Evolutionary conservation across 2,888 invertebrate species (phyloP).

Genomic region (Caprella mutica): DNA sequence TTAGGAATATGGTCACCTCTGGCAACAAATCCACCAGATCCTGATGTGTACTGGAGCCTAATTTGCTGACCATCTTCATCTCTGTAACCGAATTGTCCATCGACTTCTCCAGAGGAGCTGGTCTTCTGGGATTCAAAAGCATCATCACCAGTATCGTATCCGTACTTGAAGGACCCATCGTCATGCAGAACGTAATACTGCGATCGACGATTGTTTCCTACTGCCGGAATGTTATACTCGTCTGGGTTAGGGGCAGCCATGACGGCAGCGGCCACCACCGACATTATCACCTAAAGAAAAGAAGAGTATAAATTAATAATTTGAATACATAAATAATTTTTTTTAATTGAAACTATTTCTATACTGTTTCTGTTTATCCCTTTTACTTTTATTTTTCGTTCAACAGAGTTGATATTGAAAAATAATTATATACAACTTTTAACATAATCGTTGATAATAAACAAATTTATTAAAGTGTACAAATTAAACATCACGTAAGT

Average conservation of each 20-base stretch:
- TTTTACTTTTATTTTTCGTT: too few relatives aligned
- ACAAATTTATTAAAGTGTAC: too few relatives aligned
- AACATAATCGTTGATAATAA: too few relatives aligned
- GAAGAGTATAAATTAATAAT: background rate
- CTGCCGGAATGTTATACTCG: slow-evolving; percentile 39
- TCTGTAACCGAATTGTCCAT: slow-evolving; percentile 23
- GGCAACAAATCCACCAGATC: slow-evolving; percentile 19
- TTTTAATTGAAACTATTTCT: background rate
- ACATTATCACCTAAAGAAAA: slow-evolving; percentile 24
- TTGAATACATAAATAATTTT: background rate
- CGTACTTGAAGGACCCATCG: slow-evolving; percentile 64
- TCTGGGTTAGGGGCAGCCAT: slow-evolving; percentile 23
- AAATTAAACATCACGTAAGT: too few relatives aligned
- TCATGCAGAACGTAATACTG: slow-evolving; percentile 42
- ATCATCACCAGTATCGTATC: slow-evolving; percentile 55
- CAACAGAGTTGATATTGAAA: too few relatives aligned
- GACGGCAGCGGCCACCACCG: slow-evolving; percentile 20
- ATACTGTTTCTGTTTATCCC: background rate
- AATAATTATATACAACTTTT: too few relatives aligned
- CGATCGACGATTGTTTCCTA: slow-evolving; percentile 38
- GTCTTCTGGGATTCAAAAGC: slow-evolving; percentile 52
- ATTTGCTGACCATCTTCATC: slow-evolving; percentile 22
- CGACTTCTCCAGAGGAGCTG: slow-evolving; percentile 7
- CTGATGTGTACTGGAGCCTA: slow-evolving; percentile 18
- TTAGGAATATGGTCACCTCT: slow-evolving; percentile 14